phyloP scores from a whole-genome alignment of 2,797 vertebrate species.

The Furcifer pardalis region DNA sequence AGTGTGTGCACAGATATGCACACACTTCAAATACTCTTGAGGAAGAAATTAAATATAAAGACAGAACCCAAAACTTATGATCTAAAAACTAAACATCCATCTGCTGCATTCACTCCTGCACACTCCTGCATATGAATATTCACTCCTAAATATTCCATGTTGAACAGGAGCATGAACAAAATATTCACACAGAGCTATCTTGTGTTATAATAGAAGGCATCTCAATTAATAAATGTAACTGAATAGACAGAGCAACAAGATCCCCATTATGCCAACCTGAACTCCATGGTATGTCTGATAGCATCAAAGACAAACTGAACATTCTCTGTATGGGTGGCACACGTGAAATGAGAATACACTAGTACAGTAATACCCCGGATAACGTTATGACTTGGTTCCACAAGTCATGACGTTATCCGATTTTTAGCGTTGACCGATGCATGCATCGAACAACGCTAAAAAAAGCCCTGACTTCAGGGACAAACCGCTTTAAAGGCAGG shows the following conservation, averaged over 20 bases:
- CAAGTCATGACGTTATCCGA: no score
- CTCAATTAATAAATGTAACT: background rate
- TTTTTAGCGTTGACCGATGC: no score
- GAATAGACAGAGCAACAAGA: no score
- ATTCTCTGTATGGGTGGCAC: constrained; percentile 91
- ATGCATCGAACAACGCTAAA: no score
- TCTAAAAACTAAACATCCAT: constrained; percentile 44
- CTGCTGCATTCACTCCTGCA: constrained; percentile 22
- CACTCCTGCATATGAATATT: background rate
- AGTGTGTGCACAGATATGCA: no score
- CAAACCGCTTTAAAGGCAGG: no score
- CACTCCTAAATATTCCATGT: constrained; percentile 5
- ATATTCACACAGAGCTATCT: background rate
- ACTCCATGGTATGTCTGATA: constrained; percentile 88
- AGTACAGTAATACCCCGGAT: no score
- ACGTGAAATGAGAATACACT: constrained; percentile 90
- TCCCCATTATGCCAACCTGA: constrained; percentile 81
- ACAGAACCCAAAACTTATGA: constrained; percentile 17
- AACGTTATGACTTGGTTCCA: no score
- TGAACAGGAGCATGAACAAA: background rate
- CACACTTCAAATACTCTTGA: constrained; percentile 35
- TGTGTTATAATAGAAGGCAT: background rate
- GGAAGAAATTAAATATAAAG: constrained; percentile 39
- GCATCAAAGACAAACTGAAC: constrained; percentile 88
- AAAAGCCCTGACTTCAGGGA: no score